phyloP scores from a whole-genome alignment of 2,888 invertebrate species.

The Theodoxus fluviatilis region DNA sequence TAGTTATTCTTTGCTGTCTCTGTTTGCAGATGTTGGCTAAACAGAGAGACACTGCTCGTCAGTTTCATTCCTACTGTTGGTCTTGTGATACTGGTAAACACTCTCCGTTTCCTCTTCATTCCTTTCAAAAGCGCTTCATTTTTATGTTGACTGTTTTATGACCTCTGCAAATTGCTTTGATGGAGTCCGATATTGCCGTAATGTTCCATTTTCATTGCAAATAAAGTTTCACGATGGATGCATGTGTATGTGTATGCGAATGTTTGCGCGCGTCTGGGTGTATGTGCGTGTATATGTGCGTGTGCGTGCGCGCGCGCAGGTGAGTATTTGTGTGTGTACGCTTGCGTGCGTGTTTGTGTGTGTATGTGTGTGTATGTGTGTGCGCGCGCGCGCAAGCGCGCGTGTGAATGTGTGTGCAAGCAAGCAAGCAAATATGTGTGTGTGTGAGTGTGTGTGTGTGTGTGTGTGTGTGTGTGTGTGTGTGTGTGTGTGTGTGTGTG shows the following conservation, averaged over 20 bases:
- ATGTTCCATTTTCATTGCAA: no score
- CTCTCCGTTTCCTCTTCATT: not conserved
- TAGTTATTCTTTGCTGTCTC: not conserved
- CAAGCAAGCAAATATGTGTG: not conserved
- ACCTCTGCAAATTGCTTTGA: no score
- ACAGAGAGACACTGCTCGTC: conserved; percentile 42
- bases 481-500: not conserved
- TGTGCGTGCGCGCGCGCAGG: no score
- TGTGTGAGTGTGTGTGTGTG: conserved; percentile 43
- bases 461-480: conserved; percentile 22
- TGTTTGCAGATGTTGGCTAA: conserved; percentile 52
- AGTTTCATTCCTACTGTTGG: conserved; percentile 51
- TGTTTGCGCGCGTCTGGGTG: no score
- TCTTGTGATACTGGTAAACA: conserved; percentile 49
- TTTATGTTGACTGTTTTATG: no score
- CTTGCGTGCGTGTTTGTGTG: no score
- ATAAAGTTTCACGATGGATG: no score
- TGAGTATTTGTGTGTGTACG: no score
- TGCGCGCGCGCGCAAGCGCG: not conserved
- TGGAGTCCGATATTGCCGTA: no score
- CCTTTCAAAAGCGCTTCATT: no score
- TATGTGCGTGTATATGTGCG: no score
- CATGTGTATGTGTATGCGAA: no score
- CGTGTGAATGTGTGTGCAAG: not conserved
- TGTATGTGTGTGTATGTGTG: not conserved